A percentile compares a stretch with the other conserved stretches of the same genome.
Evolutionary conservation across 30 jellyfish, hydroid and myxozoan species (phyloP).

Genomic region (Pelagia noctiluca): DNA sequence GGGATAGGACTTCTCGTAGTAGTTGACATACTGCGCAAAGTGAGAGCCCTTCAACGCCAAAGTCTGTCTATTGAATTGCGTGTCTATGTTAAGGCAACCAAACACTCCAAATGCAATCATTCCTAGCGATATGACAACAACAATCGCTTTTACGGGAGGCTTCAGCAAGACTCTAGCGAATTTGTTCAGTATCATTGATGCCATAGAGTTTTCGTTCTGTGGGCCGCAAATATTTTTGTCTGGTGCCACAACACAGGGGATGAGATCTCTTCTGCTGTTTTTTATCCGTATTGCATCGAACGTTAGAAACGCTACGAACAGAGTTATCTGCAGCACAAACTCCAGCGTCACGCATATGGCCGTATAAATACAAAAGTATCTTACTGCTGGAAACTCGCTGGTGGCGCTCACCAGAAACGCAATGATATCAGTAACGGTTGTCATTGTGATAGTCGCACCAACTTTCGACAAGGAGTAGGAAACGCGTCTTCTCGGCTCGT

Average conservation of each 20-base stretch:
- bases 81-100: conserved; percentile 33
- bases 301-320: conserved; percentile 64
- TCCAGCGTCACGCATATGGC: conserved; percentile 49
- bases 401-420: conserved; percentile 70
- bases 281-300: conserved; percentile 66
- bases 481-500: conserved; percentile 54
- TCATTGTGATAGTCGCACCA: conserved; percentile 86
- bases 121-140: conserved; percentile 20
- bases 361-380: conserved; percentile 70
- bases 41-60: conserved; percentile 31
- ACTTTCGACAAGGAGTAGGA: conserved; percentile 62
- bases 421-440: conserved; percentile 73
- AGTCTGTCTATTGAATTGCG: conserved; percentile 18
- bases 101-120: conserved; percentile 54
- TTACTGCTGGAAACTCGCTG: conserved; percentile 71
- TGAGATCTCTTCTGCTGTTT: conserved; percentile 58
- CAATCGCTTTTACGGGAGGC: conserved; percentile 17
- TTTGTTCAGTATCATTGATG: conserved; percentile 14
- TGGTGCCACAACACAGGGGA: conserved; percentile 67
- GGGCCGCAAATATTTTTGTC: conserved; percentile 15
- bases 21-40: conserved; percentile 23
- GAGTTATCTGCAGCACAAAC: conserved; percentile 57
- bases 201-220: neutral
- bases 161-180: conserved; percentile 30
- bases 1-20: conserved; percentile 42